Percentiles rank a stretch among this genome's conserved stretches.
These are phyloP conservation scores for Botrylloides violaceus DNA, from an alignment of 23 tunicate species.

Conservation along the genomic window DNA sequence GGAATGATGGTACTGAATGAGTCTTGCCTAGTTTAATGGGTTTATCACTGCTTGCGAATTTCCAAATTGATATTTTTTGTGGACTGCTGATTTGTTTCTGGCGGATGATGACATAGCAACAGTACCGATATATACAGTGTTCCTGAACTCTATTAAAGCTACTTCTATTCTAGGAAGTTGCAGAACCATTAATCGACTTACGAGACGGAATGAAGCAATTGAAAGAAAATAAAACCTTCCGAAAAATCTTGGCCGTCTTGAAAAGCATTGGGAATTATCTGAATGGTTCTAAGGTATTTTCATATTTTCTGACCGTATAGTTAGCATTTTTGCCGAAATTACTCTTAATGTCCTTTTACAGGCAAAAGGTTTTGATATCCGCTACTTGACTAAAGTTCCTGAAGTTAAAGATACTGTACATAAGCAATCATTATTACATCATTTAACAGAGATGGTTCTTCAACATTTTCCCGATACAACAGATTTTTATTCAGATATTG, in stretches of 20 bases:
- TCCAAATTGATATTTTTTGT: no score
- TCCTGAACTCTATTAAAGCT: not conserved
- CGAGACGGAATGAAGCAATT: conserved; percentile 70
- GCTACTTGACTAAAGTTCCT: conserved; percentile 84
- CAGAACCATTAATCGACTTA: conserved; percentile 73
- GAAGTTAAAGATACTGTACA: conserved; percentile 97
- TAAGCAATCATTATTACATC: conserved; percentile 91
- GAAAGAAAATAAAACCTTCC: conserved; percentile 49
- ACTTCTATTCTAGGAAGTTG: conserved; percentile 56
- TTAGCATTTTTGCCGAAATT: no score
- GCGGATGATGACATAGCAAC: no score
- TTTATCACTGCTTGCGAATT: no score
- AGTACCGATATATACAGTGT: no score
- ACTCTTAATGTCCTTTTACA: conserved; percentile 8
- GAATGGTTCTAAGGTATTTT: conserved; percentile 56
- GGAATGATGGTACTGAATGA: no score
- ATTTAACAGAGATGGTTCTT: conserved; percentile 74
- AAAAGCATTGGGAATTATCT: conserved; percentile 85
- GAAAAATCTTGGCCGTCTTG: conserved; percentile 49
- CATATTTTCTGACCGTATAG: no score
- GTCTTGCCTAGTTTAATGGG: no score
- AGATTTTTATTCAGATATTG: conserved; percentile 86
- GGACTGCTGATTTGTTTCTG: no score
- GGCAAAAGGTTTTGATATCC: conserved; percentile 89
- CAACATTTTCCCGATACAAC: conserved; percentile 55